Base-by-base conservation (phyloP, 2,797 vertebrate species). In the Melanotaenia boesemani region DNA sequence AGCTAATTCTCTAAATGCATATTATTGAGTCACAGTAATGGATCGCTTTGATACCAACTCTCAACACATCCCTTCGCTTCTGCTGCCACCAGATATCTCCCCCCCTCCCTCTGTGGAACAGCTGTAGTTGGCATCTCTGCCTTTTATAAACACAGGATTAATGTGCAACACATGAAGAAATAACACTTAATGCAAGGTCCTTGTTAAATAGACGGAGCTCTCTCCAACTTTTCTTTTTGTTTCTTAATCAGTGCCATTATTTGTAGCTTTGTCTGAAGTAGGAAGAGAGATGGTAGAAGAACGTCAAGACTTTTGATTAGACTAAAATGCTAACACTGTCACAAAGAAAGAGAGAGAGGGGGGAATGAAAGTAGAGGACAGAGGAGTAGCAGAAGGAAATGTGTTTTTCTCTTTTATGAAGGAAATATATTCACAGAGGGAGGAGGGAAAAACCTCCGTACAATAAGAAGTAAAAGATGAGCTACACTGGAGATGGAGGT, bases 111-210 rank as follows among this genome's bases (percentile, higher is more conserved):
- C 81, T 4, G 65, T 79, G 79, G 67, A 75, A 90, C 69, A 74
- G 63, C 80, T 77, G 77, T 32, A 76, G 77, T 69, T 86, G 74
- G 84, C 82, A 81, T 89, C 76, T 82, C 63, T 46, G 58, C 81
- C 72, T 87, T 88, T 86, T 84, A 91, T 91, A 89, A 92, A 90
- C 86, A 89, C 76, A 74, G 75, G 80, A 90, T 93, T 83, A 91
- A 79, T 72, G 78, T 75, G 76, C 72, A 91, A 81, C 90, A 81
- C 81, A 78, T 83, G 76, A 90, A 79, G 86, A 87, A 81, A 82
- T 76, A 39, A 79, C 22, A 82, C 80, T 80, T 41, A 77, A 56
- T 80, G 79, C 80, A 72, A 76, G 60, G 73, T 82, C 73, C 37
- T 63, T 26, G 48, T 32, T 71, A 58, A 69, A 62, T 34, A 59